Evolutionary conservation across 2,797 vertebrate species (phyloP), one percentile per base, ranked within the genome.

Genomic region (Thripadectes ignobilis): DNA sequence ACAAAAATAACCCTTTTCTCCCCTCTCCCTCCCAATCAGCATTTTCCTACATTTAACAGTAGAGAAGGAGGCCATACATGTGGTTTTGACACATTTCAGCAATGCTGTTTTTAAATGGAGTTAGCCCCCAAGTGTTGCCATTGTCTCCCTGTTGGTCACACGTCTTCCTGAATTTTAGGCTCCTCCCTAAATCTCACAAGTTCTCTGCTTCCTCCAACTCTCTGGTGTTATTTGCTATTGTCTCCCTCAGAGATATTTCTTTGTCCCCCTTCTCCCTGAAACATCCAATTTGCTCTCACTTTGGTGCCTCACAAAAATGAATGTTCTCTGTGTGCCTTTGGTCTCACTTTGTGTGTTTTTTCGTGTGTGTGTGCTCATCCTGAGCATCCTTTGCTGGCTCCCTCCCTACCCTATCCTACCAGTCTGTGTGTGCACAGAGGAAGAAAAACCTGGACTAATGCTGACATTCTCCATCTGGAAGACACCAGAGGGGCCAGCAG

Each of bases 1-100:
- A 92, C 32, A 89, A 76, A 92, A 93, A 89, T 54, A 91, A 86
- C 45, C 17, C 62, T 79, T 78, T 76, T 75, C 62, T 78, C 54
- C 55, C 30, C 29, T 66, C 39, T 65, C 49, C 46, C 79, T 88
- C 14, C 21, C 66, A 74, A 10, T 17, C 51, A 67, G 34, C 19
- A 2, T 46, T 68, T 83, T 57, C 76, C 49, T 48, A 11, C 6
- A 0, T 57, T 81, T 54, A 57, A 62, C 3, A 73, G 39, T 0
- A 10, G n/a, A 68, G 14, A 8, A 62, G 48, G 13, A 10, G 19
- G 34, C 58, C 15, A 3, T 3, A 26, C 7, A 1, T 4, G 19
- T 36, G 34, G 38, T 24, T 84, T 81, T 7, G 9, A 48, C n/a
- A 61, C 1, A 6, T 59, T 77, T 45, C 63, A 71, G 36, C 52